Evolutionary conservation across 1,140 invertebrate genomes (phyloP).

Genomic region (Zophobas morio): DNA sequence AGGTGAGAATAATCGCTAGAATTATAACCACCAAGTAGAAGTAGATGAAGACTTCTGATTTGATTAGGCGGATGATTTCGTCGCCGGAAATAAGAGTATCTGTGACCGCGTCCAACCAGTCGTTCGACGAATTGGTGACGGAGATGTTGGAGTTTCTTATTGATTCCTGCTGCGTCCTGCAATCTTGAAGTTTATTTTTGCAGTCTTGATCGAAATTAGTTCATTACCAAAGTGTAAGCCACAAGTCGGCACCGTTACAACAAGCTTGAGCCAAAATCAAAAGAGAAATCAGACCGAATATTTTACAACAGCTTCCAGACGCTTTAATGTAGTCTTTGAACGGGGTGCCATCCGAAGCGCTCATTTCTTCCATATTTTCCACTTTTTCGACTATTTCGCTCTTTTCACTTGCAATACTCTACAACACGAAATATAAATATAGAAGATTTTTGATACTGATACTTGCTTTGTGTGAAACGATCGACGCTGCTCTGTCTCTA

Average conservation of each 20-base stretch:
- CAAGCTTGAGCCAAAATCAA: constrained; percentile 78
- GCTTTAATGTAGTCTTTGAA: constrained; percentile 75
- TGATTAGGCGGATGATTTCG: constrained; percentile 50
- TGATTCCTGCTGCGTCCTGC: constrained; percentile 61
- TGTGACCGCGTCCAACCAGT: constrained; percentile 45
- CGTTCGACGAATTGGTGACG: neutral
- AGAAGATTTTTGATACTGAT: neutral
- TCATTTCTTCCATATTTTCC: constrained; percentile 49
- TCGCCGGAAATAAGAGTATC: constrained; percentile 47
- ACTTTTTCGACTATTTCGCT: constrained; percentile 37
- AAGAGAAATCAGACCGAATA: constrained; percentile 70
- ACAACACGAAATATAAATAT: neutral
- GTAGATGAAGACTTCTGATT: constrained; percentile 62
- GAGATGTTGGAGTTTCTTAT: constrained; percentile 42
- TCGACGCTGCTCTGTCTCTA: constrained; percentile 23
- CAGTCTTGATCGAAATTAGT: neutral
- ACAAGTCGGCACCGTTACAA: constrained; percentile 83
- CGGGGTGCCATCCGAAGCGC: constrained; percentile 45
- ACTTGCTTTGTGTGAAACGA: constrained; percentile 35
- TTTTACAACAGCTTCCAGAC: constrained; percentile 74
- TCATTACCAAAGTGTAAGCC: constrained; percentile 81
- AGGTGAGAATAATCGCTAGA: constrained; percentile 64
- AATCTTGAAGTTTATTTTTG: neutral
- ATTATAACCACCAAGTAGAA: constrained; percentile 67
- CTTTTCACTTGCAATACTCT: constrained; percentile 23